These are phyloP conservation scores for Semnopithecus entellus DNA, from an alignment of 2,113 vertebrate species.

Conservation along the genomic window DNA sequence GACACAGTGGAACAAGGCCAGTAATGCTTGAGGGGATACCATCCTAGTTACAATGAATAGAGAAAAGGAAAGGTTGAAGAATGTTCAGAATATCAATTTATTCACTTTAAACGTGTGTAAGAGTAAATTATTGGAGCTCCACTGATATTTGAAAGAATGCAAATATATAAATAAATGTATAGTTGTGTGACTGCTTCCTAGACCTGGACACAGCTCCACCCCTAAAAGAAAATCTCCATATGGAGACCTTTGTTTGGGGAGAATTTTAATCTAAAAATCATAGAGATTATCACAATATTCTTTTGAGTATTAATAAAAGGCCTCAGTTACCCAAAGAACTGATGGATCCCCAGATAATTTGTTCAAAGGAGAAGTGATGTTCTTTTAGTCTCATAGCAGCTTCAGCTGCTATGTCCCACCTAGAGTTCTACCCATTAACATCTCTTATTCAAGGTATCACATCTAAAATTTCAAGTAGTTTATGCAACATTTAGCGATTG, in stretches of 20 bases:
- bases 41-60: neutral
- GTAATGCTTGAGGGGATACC: conserved; percentile 9
- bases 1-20: conserved; percentile 68
- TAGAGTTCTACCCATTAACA: neutral
- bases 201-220: neutral
- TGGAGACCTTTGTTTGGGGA: neutral
- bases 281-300: neutral
- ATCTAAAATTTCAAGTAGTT: neutral
- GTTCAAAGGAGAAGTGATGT: neutral
- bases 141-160: neutral
- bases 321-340: neutral
- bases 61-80: neutral
- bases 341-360: neutral
- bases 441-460: neutral
- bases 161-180: neutral
- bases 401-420: neutral
- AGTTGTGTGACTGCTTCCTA: neutral
- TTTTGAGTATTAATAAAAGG: neutral
- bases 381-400: neutral
- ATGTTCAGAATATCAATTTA: neutral
- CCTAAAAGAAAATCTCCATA: neutral
- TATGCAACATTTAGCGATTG: neutral
- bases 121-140: neutral
- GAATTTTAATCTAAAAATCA: neutral
- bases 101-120: neutral